Evolutionary conservation across 2,797 vertebrate genomes (phyloP), one percentile per base, ranked within the genome.

Genomic region (Hemibagrus guttatus): DNA sequence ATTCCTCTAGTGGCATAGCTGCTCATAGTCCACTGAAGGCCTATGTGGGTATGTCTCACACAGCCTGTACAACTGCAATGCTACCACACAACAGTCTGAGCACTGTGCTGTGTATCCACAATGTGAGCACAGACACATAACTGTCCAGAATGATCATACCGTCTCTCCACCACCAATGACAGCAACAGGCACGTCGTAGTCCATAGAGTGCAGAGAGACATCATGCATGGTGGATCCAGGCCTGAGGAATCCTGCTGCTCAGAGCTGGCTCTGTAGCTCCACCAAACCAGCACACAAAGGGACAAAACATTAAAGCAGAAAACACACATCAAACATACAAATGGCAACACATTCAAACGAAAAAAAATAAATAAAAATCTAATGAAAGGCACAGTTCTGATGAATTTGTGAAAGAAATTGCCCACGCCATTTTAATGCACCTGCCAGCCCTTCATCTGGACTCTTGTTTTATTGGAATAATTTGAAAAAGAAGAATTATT

Each of bases 401-500:
- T 64, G 26, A 81, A 49, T 66, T 81, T 49, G 42, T 7, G 31
- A 4, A 2, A 31, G 31, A 61, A 19, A 28, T 31, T 28, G n/a
- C 2, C n/a, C 42, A 68, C n/a, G 21, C 46, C 17, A 66, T 19
- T 31, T 68, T 82, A 82, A 54, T 54, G 63, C 63, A 82, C 81
- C 81, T 82, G 63, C 46, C 81, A 68, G 46, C n/a, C 68, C 19
- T 17, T 84, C 35, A 86, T 85, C 59, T 85, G 74, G 84, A 56
- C 61, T n/a, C 72, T 42, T 4, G 26, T 28, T 76, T 23, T 85
- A 78, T 66, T 85, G 56, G 59, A 46, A 66, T 72, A 82, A 52
- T 68, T 68, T 82, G 35, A 68, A 82, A 82, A 82, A 66, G 17
- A 82, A 42, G 79, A 26, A 26, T 86, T 63, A 76, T 83, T 87